Evolutionary conservation across 2,888 invertebrate species (phyloP).

Genomic region (Thecophora atra): DNA sequence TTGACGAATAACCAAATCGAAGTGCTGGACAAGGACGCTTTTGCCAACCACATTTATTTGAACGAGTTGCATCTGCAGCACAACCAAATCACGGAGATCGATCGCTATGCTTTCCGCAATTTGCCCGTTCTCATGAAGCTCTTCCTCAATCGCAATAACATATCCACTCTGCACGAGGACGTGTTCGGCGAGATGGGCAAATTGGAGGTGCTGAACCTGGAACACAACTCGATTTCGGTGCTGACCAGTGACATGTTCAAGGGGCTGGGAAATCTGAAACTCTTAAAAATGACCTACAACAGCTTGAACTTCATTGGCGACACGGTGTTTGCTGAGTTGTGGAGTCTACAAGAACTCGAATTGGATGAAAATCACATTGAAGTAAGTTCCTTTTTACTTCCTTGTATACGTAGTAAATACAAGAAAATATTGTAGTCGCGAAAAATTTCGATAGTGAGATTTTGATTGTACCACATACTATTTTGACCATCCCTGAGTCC

Average conservation of each 20-base stretch:
- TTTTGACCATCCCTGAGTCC: no score
- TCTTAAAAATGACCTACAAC: constrained; percentile 79
- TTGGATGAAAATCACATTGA: constrained; percentile 76
- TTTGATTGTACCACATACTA: no score
- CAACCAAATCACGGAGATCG: constrained; percentile 79
- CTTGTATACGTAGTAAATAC: no score
- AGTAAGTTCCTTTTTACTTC: constrained; percentile 61
- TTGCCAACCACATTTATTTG: constrained; percentile 77
- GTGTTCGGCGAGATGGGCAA: constrained; percentile 80
- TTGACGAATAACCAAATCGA: constrained; percentile 78
- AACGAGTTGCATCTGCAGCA: constrained; percentile 77
- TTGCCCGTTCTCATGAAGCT: constrained; percentile 78
- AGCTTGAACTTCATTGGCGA: constrained; percentile 81
- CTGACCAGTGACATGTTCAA: constrained; percentile 81
- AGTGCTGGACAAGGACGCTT: constrained; percentile 74
- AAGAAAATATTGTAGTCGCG: no score
- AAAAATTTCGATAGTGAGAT: no score
- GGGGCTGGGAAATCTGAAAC: constrained; percentile 77
- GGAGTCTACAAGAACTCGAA: constrained; percentile 76
- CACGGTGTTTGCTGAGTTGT: constrained; percentile 81
- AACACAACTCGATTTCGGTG: constrained; percentile 78
- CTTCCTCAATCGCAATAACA: constrained; percentile 84
- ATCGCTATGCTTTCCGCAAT: constrained; percentile 77
- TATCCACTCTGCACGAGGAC: constrained; percentile 84
- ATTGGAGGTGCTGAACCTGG: constrained; percentile 82